phyloP scores from a whole-genome alignment of 2,797 vertebrate species.

The Sarcoramphus papa region DNA sequence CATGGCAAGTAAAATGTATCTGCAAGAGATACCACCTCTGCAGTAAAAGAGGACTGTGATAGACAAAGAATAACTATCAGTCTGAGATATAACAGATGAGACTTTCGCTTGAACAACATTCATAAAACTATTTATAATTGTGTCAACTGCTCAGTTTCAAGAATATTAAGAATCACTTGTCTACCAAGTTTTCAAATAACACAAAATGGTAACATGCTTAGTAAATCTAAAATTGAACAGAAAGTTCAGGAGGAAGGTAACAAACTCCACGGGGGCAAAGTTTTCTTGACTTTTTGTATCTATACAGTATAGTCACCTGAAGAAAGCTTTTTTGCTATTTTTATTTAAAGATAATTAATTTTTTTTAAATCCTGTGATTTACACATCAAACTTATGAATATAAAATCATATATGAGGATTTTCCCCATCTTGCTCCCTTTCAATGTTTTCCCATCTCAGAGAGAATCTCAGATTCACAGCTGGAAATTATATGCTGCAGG shows the following conservation, averaged over 20 bases:
- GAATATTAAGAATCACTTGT: background rate
- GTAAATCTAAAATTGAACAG: background rate
- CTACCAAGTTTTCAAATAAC: background rate
- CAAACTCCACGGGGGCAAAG: background rate
- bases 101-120: background rate
- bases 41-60: background rate
- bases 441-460: background rate
- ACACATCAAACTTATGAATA: background rate
- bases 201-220: background rate
- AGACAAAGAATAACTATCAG: background rate
- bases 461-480: background rate
- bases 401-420: background rate
- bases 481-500: background rate
- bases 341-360: background rate
- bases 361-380: background rate
- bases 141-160: background rate
- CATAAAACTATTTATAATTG: background rate
- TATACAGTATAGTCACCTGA: background rate
- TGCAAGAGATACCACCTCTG: background rate
- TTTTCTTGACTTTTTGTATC: background rate
- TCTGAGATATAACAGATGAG: background rate
- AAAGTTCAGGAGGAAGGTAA: background rate
- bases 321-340: background rate
- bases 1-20: background rate
- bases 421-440: background rate